Base-by-base conservation (phyloP, 2,797 vertebrate genomes). In the Rhynchonycteris naso region DNA sequence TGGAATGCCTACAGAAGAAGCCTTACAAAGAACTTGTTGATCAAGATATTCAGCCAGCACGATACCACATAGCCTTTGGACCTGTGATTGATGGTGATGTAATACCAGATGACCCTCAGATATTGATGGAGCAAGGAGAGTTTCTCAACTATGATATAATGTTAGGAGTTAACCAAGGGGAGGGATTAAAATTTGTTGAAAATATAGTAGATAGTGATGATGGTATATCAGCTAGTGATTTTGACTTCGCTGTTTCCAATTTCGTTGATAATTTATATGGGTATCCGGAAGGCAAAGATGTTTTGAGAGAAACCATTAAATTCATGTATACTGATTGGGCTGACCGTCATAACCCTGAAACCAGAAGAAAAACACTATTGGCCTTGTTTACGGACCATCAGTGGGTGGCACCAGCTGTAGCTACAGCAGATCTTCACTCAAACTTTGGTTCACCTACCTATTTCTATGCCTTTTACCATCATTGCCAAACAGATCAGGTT, bases 241-340 rank as follows among this genome's bases (percentile, higher is more conserved):
- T 99, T 95, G 99, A 99, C 98, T 99, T 99, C 58, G 99, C 99
- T 0, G 99, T 99, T 97, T 99, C 99, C 74, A 99, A 99, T 98
- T 99, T 99, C 94, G 99, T 99, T 61, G 99, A 99, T 94, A 99
- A 99, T 90, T 98, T 99, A 50, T 99, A 99, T 0, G 99, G 99
- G 84, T 99, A 99, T 95, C 99, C 99, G 0, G 99, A 99, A 98
- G 99, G 99, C 88, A 99, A 99, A 98, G 99, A 99, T 96, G 99
- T 99, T 94, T 98, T 99, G 96, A 98, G 99, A 96, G 99, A 99
- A 98, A 99, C 99, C 1, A 99, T 99, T 97, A 99, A 99, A 98
- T 99, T 99, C 93, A 99, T 99, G 99, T 99, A 99, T 97, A 99
- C 99, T 0, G 99, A 99, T 98, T 99, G 99, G 99, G 99, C 99